Evolutionary conservation across 2,797 vertebrate genomes (phyloP), one percentile per base, ranked within the genome.

Genomic region (Saxicola maurus): DNA sequence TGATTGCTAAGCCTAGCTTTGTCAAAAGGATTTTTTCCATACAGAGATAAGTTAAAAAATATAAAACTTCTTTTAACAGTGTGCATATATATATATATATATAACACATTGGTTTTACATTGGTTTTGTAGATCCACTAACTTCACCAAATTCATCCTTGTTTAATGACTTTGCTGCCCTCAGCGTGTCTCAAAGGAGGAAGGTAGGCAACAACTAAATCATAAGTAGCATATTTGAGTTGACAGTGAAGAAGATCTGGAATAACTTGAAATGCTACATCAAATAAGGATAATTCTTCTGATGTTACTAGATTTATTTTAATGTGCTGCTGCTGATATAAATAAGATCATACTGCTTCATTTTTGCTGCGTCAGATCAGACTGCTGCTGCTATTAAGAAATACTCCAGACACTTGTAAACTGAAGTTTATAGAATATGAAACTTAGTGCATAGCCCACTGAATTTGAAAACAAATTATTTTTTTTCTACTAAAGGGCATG

Each of bases 111-210:
- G 49, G 24, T 15, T 92, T 77, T 60, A 92, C 27, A 10, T 93
- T 93, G 87, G 73, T 91, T 83, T 95, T 97, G 56, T 95, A 99
- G 99, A 99, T 98, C 97, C 98, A 94, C 97, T 99, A 94, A 98
- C 98, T 98, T 99, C 99, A 90, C 98, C 98, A 85, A 98, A 98
- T 94, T 98, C 99, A 85, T 98, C 98, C 85, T 98, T 99, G 94
- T 99, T 99, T 97, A 99, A 98, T 97, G 99, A 99, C 96, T 99
- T 99, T 98, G 98, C 98, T 98, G 98, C 98, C 97, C 98, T 99
- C 95, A 99, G 97, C 72, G 97, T 99, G 96, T 98, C 99, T 92
- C 99, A 99, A 96, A 98, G 99, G 96, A 99, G 99, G 97, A 99
- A 99, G 98, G 99, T 99, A 97, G 96, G 98, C 86, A 75, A 72